Conservation (phyloP, 2,888 invertebrate genomes). For the Ethmia dodecea region DNA sequence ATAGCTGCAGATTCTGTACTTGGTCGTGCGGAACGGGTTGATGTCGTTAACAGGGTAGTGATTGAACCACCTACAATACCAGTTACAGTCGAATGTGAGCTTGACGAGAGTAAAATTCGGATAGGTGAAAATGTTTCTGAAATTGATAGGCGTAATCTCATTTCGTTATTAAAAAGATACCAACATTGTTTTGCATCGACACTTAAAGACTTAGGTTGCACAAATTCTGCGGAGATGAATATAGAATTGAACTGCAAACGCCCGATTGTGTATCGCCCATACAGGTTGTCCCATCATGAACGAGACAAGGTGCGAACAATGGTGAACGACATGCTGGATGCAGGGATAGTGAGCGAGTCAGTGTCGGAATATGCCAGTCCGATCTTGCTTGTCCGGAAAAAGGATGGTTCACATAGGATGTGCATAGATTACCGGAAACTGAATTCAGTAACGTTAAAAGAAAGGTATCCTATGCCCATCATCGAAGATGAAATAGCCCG, state of each 20-base stretch:
- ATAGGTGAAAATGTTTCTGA: constrained; percentile 4
- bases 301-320: constrained; percentile 19
- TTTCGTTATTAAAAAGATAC: constrained; percentile 9
- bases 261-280: constrained; percentile 21
- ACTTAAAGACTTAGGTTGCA: constrained; percentile 13
- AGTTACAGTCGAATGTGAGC: neutral
- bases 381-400: no score
- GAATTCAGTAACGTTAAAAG: no score
- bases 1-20: neutral
- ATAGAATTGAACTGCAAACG: no score
- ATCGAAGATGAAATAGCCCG: constrained; percentile 20
- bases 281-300: constrained; percentile 20
- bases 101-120: constrained; percentile 1
- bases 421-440: no score
- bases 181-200: constrained; percentile 19
- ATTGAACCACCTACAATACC: neutral
- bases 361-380: constrained; percentile 18
- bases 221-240: no score
- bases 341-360: constrained; percentile 20
- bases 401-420: no score
- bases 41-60: no score
- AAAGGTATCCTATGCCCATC: no score
- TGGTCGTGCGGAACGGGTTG: constrained; percentile 1
- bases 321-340: constrained; percentile 21
- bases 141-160: constrained; percentile 4